Conservation (phyloP, 2,888 invertebrate genomes). For the Eilema griseolum region DNA sequence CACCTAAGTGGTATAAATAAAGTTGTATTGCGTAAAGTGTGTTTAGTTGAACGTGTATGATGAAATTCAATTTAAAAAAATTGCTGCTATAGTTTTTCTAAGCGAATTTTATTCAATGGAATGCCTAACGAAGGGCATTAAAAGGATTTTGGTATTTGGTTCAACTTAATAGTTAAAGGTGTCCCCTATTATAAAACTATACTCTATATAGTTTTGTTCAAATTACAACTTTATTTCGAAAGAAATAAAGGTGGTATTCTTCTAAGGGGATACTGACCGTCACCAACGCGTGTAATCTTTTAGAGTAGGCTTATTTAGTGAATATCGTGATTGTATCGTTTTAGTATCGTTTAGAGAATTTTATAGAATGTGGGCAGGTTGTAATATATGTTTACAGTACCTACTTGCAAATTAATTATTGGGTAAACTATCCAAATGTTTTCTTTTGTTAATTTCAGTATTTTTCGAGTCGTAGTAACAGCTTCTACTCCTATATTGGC, state of each 20-base stretch:
- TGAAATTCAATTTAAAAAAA: too few relatives aligned
- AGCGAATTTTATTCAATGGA: too few relatives aligned
- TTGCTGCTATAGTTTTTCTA: too few relatives aligned
- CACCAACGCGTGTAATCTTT: conserved; percentile 36
- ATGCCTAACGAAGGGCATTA: too few relatives aligned
- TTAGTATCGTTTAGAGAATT: conserved; percentile 6
- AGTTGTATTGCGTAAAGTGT: too few relatives aligned
- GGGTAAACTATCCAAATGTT: not conserved
- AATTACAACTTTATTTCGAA: conserved; percentile 6
- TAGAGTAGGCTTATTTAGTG: conserved; percentile 23
- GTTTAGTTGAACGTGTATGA: too few relatives aligned
- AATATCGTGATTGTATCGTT: conserved; percentile 23
- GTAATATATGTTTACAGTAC: too few relatives aligned
- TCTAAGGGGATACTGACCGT: not conserved
- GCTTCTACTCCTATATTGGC: too few relatives aligned
- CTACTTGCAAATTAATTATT: too few relatives aligned
- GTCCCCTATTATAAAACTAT: not conserved
- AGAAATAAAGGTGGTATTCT: conserved; percentile 12
- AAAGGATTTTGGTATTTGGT: not conserved
- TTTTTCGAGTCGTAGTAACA: too few relatives aligned
- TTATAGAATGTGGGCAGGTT: not conserved
- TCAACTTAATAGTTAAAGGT: not conserved
- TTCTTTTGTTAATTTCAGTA: too few relatives aligned
- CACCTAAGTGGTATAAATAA: too few relatives aligned
- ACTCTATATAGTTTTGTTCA: not conserved